Percentiles rank a stretch among this genome's conserved stretches.
Evolutionary conservation across 2,113 vertebrate species (phyloP).

Genomic region (Emydocephalus ijimae): DNA sequence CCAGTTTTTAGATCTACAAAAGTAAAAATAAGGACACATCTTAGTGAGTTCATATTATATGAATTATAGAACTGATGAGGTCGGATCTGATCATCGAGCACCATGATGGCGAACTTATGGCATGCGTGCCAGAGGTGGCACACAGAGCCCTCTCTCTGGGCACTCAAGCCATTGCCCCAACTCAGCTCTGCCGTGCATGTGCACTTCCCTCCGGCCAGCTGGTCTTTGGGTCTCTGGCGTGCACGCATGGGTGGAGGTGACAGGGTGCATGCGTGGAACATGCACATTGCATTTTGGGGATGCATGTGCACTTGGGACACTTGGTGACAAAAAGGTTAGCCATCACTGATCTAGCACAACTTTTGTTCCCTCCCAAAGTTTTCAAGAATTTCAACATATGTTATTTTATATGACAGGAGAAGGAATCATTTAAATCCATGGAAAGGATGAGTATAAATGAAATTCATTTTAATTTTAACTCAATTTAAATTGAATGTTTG

Average conservation of each 20-base stretch:
- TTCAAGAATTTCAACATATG: not conserved
- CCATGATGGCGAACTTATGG: too few relatives aligned
- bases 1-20: not conserved
- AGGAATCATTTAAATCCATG: not conserved
- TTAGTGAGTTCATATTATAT: not conserved
- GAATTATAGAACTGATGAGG: not conserved
- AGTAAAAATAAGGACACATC: not conserved
- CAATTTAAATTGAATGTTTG: not conserved
- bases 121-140: too few relatives aligned
- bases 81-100: not conserved
- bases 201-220: too few relatives aligned
- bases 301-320: too few relatives aligned
- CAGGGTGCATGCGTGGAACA: too few relatives aligned
- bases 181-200: too few relatives aligned
- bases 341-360: not conserved
- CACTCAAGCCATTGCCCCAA: too few relatives aligned
- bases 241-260: too few relatives aligned
- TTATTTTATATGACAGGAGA: not conserved
- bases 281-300: too few relatives aligned
- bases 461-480: not conserved
- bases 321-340: too few relatives aligned
- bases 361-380: not conserved
- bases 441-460: not conserved
- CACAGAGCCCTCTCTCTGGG: too few relatives aligned
- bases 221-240: too few relatives aligned